These are phyloP conservation scores for Allolobophora icterica DNA, from an alignment of 2,888 invertebrate species.

Conservation along the genomic window DNA sequence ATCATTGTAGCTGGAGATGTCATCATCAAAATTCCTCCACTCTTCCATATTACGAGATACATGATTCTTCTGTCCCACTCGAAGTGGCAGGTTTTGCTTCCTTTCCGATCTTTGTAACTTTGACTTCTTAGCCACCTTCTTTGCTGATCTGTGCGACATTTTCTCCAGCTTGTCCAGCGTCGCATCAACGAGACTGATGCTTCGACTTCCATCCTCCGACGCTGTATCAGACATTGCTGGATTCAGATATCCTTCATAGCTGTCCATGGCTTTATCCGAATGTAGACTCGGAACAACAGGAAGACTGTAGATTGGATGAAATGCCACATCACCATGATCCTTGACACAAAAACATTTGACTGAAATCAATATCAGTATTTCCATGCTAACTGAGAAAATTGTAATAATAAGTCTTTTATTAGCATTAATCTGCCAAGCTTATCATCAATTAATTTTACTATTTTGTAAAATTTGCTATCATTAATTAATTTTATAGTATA, in stretches of 20 bases:
- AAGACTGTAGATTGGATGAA: not conserved
- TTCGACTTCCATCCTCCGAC: not conserved
- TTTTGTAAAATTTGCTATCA: not conserved
- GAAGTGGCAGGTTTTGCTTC: slow-evolving; percentile 21
- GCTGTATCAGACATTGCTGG: slow-evolving; percentile 18
- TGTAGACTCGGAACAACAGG: not conserved
- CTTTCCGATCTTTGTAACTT: slow-evolving; percentile 19
- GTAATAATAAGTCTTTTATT: not conserved
- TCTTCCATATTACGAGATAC: slow-evolving; percentile 39
- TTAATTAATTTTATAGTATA: not conserved
- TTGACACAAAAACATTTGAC: not conserved
- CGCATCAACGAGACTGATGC: slow-evolving; percentile 29
- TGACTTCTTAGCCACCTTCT: not conserved
- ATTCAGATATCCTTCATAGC: slow-evolving; percentile 13
- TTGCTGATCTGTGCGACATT: not conserved
- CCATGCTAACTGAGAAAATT: not conserved
- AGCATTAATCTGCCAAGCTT: not conserved
- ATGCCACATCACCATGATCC: not conserved
- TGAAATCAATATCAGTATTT: not conserved
- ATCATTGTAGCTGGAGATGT: slow-evolving; percentile 54
- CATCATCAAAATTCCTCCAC: slow-evolving; percentile 43
- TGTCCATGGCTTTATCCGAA: not conserved
- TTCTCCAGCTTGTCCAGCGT: not conserved
- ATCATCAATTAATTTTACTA: not conserved
- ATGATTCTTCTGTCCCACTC: slow-evolving; percentile 49